phyloP scores from a whole-genome alignment of 2,113 vertebrate species.

The Malurus elegans region DNA sequence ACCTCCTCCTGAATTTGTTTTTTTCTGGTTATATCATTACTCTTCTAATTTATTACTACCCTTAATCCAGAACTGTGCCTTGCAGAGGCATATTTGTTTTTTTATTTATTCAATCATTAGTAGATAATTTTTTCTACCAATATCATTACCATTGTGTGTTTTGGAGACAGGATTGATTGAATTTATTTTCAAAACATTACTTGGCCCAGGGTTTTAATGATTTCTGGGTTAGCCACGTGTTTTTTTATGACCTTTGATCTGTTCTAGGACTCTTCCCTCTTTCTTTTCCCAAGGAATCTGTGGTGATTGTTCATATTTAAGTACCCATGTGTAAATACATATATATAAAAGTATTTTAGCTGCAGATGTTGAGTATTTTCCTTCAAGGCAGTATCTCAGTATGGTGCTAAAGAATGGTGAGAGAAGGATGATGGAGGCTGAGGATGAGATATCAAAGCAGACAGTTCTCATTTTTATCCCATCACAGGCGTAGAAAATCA shows the following conservation, averaged over 20 bases:
- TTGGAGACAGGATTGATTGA: not conserved
- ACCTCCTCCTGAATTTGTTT: not conserved
- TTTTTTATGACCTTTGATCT: not conserved
- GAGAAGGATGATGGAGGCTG: not conserved
- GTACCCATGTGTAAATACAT: accelerated
- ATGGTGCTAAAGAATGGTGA: not conserved
- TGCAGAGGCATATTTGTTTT: not conserved
- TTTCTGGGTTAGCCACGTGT: not conserved
- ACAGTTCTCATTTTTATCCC: not conserved
- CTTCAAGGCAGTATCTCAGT: not conserved
- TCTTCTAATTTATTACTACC: not conserved
- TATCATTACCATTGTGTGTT: not conserved
- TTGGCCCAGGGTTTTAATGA: not conserved
- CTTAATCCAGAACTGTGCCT: not conserved
- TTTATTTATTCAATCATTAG: not conserved
- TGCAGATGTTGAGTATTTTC: not conserved
- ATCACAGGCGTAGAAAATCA: not conserved
- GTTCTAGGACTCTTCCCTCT: not conserved
- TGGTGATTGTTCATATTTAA: not conserved
- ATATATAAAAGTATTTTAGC: not conserved
- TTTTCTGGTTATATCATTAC: not conserved
- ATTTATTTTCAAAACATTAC: not conserved
- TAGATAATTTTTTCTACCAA: not conserved
- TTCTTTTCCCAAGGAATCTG: not conserved
- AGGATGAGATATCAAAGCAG: not conserved